Evolutionary conservation across 2,797 vertebrate genomes (phyloP), one percentile per base, ranked within the genome.

Genomic region (Poecilia wingei): DNA sequence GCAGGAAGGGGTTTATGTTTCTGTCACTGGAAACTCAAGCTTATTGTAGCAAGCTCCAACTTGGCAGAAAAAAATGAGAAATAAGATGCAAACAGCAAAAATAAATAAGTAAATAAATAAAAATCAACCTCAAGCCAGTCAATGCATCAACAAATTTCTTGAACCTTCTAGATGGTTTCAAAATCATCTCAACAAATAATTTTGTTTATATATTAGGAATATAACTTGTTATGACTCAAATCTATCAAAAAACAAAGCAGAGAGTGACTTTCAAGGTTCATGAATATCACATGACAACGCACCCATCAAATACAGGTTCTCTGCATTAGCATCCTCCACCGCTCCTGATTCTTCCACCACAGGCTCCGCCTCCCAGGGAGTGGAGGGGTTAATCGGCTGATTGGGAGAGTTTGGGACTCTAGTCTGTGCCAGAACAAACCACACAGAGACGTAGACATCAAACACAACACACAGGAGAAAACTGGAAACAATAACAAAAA

Each of bases 281-380:
- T 4, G n/a, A 1, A 68, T 10, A 22, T 9, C 8, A 66, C 61
- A 66, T 68, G 20, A 77, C 77, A 13, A 79, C 77, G 0, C 86
- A 99, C 98, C 98, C 95, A 99, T 96, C 84, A 98, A 82, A 64
- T 99, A 99, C 14, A 99, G 97, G 83, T 97, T 98, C 89, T 99
- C 98, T 4, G 96, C 97, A 43, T 97, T 97, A 78, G 96, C 94
- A 5, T 99, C 97, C 0, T 96, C 96, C 4, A 93, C 46, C 0
- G 92, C 79, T n/a, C 93, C 94, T 0, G 94, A 90, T 82, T 99
- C 98, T 64, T 98, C 98, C 36, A 80, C 90, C 83, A 96, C 91
- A 14, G 94, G 94, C 83, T 95, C 95, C 13, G 95, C 82, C n/a
- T 98, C 98, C 98, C 97, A 98, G 0, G 96, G 93, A 3, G 94